Evolutionary conservation across 2,797 vertebrate genomes (phyloP).

Genomic region (Pygocentrus nattereri): DNA sequence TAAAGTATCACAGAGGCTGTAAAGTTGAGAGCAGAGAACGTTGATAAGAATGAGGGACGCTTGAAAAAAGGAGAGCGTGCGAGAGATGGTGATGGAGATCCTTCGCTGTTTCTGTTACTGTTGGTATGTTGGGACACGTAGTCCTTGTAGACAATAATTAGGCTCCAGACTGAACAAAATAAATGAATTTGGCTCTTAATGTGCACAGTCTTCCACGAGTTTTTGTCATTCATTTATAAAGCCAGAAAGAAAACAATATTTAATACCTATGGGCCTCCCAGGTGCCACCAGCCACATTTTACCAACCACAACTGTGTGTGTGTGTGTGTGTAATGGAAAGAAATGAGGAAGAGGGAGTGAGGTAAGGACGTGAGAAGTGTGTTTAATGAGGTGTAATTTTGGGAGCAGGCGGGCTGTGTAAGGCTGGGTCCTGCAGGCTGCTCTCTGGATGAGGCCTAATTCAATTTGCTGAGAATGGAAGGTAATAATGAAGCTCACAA

Average conservation of each 20-base stretch:
- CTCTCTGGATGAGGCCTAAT: constrained; percentile 47
- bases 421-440: constrained; percentile 34
- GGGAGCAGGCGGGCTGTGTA: constrained; percentile 3
- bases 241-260: constrained; percentile 67
- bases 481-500: constrained; percentile 43
- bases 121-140: neutral
- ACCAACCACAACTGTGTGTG: neutral
- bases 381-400: constrained; percentile 56
- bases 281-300: constrained; percentile 14
- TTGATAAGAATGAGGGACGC: too few species aligned
- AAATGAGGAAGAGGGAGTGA: neutral
- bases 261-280: constrained; percentile 74
- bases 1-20: too few species aligned
- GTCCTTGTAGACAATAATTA: constrained; percentile 47
- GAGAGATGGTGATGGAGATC: neutral
- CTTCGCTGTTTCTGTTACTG: neutral
- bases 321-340: neutral
- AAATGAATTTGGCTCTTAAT: constrained; percentile 66
- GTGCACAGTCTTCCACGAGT: constrained; percentile 59
- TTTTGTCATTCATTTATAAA: constrained; percentile 65
- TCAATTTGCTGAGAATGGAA: constrained; percentile 41
- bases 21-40: too few species aligned
- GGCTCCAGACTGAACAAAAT: constrained; percentile 54
- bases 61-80: neutral
- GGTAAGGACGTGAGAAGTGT: constrained; percentile 12